Percentiles rank a stretch among this genome's conserved stretches.
Conservation (phyloP, 2,888 invertebrate species). For the Campoletis raptor region DNA sequence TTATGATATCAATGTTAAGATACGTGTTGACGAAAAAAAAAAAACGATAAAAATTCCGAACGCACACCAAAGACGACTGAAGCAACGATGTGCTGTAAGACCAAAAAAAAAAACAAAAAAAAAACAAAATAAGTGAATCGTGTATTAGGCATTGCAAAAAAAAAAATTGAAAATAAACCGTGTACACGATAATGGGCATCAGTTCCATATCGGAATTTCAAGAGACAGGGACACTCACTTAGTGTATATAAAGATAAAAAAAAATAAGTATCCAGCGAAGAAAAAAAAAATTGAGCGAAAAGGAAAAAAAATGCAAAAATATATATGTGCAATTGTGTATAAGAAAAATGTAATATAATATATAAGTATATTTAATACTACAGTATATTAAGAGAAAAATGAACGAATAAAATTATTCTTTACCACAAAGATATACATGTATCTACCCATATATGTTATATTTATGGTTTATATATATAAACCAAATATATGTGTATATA, state of each 20-base stretch:
- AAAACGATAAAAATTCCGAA: slow-evolving; percentile 64
- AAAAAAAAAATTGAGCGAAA: slow-evolving; percentile 55
- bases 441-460: slow-evolving; percentile 34
- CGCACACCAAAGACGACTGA: slow-evolving; percentile 82
- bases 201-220: slow-evolving; percentile 65
- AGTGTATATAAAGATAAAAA: slow-evolving; percentile 57
- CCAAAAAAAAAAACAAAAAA: slow-evolving; percentile 74
- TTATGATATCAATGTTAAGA: slow-evolving; percentile 70
- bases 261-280: slow-evolving; percentile 66
- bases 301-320: slow-evolving; percentile 68
- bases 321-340: slow-evolving; percentile 70
- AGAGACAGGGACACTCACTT: slow-evolving; percentile 65
- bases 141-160: slow-evolving; percentile 59
- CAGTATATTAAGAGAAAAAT: slow-evolving; percentile 71
- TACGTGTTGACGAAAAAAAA: slow-evolving; percentile 67
- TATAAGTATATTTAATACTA: slow-evolving; percentile 80
- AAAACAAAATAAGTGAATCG: slow-evolving; percentile 62
- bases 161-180: not conserved
- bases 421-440: slow-evolving; percentile 75
- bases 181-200: slow-evolving; percentile 55
- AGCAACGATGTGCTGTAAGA: slow-evolving; percentile 79
- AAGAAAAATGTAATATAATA: slow-evolving; percentile 69
- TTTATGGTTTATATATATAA: not conserved
- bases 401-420: slow-evolving; percentile 75
- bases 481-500: too few species aligned